Base-by-base conservation (phyloP, 2,888 invertebrate species). In the Drosophila borealis region DNA sequence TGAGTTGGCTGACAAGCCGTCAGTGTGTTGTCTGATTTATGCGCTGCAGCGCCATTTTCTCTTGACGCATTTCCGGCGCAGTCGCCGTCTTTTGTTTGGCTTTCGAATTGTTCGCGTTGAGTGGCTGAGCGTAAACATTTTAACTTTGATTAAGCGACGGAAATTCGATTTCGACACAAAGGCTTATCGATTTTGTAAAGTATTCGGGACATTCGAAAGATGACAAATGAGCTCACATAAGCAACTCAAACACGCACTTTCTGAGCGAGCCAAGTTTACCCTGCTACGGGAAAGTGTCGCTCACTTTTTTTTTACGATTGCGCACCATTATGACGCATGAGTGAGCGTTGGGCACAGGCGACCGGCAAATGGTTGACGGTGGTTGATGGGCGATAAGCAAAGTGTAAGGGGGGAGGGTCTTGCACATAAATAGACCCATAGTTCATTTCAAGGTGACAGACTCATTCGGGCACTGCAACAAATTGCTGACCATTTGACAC, bases 381-480 rank as follows among this genome's bases (percentile, higher is more conserved):
- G 8, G 34, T 9, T 29, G 17, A 41, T 25, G 36, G 33, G 10
- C 6, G 48, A 42, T 17, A 17, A 17, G 17, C 17, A 17, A 1
- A 29, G 44, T 39, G 63, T 41, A 21, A 9, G 11, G 42, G 56
- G 57, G 39, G 11, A 37, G 56, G 57, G 39, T 60, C 45, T 46
- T 49, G 56, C 68, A 53, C 71, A 72, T 64, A 69, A 78, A 75
- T 69, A 70, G 50, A 77, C 59, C 62, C 70, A 70, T 79, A 68
- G 80, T 76, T 77, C 74, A 79, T 80, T 86, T 75, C 70, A 76
- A 88, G 84, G 88, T 84, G 86, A 88, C 88, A 84, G 80, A 74
- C 83, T 78, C 72, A 65, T 78, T 75, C 62, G 75, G 70, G 68
- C 59, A 51, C 80, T 88, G 88, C 88, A 88, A 88, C 74, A 84